Evolutionary conservation across 2,113 vertebrate genomes (phyloP).

Genomic region (Stictonetta naevosa): DNA sequence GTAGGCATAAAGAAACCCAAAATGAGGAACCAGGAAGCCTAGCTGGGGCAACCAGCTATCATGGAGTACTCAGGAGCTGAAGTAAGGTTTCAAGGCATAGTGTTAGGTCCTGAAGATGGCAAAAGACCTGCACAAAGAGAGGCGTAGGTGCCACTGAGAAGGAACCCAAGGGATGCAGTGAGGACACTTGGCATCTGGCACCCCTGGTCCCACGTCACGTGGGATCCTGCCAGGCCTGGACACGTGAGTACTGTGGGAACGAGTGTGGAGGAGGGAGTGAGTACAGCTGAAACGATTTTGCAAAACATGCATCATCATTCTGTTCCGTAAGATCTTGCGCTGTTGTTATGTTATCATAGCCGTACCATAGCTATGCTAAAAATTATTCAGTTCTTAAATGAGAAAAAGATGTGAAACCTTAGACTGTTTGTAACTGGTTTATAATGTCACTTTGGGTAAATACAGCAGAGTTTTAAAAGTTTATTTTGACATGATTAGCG

Average conservation of each 20-base stretch:
- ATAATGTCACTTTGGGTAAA: neutral
- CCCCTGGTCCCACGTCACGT: neutral
- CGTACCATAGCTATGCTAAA: neutral
- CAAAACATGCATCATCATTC: rapidly evolving
- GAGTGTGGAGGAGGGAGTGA: neutral
- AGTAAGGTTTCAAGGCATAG: neutral
- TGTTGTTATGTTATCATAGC: neutral
- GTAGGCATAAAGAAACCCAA: neutral
- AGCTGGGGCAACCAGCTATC: neutral
- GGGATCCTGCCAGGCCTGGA: neutral
- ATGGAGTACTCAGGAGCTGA: neutral
- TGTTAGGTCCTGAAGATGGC: neutral
- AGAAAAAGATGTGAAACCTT: neutral
- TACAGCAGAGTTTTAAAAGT: neutral
- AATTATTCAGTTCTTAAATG: neutral
- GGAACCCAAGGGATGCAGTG: neutral
- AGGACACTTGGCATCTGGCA: neutral
- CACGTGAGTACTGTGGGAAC: rapidly evolving
- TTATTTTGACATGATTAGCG: neutral
- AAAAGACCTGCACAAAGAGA: neutral
- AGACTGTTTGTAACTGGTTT: neutral
- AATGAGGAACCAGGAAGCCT: neutral
- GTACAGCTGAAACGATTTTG: rapidly evolving
- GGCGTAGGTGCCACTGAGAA: neutral
- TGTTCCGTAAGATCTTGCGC: neutral